Conservation (phyloP, 2,797 vertebrate genomes). For the Gephyroberyx darwinii region DNA sequence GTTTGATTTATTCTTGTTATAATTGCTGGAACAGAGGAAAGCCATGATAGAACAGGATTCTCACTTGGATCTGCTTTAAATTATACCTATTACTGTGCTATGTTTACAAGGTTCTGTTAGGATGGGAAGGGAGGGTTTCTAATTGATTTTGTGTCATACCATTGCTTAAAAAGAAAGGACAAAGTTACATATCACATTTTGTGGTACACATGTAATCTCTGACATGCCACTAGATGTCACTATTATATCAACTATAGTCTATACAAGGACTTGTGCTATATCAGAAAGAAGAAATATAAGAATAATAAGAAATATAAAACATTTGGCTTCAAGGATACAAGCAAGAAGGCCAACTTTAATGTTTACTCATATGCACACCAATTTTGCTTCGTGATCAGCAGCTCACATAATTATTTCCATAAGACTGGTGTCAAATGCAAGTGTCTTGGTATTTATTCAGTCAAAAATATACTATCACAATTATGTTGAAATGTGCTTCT, state of each 20-base stretch:
- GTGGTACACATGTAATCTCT: conserved; percentile 21
- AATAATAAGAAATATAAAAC: too few relatives aligned
- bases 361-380: neutral
- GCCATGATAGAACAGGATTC: neutral
- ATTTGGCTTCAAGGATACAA: neutral
- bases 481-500: neutral
- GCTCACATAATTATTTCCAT: neutral
- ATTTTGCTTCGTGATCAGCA: neutral
- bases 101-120: neutral
- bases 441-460: neutral
- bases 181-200: neutral
- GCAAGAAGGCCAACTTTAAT: neutral
- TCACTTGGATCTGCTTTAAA: neutral
- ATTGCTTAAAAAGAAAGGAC: too few relatives aligned
- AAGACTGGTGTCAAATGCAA: neutral
- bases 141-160: too few relatives aligned
- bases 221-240: conserved; percentile 40
- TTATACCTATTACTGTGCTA: neutral
- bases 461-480: neutral
- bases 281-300: too few relatives aligned
- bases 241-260: neutral
- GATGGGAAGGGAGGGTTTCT: too few relatives aligned
- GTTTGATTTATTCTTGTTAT: neutral
- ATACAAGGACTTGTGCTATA: neutral
- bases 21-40: neutral